A percentile compares a stretch with the other conserved stretches of the same genome.
Evolutionary conservation across 2,113 vertebrate species (phyloP).

Genomic region (Aphelocoma coerulescens): DNA sequence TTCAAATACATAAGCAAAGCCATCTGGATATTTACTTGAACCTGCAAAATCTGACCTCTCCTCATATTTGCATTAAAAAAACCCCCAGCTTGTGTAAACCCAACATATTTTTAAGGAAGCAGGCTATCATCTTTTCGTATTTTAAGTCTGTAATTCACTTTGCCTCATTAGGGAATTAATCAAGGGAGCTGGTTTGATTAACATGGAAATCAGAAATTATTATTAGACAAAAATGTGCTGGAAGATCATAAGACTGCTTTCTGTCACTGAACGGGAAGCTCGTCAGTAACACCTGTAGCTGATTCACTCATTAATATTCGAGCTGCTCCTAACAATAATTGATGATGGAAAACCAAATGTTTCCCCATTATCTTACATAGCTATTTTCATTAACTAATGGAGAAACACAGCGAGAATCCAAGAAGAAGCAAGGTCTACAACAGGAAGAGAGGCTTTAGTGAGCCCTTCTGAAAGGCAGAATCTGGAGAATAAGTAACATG

Average conservation of each 20-base stretch:
- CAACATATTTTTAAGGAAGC: not conserved
- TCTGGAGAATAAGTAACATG: not conserved
- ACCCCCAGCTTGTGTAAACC: not conserved
- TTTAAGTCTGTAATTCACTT: not conserved
- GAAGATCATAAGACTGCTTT: not conserved
- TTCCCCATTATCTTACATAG: not conserved
- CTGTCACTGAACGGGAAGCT: not conserved
- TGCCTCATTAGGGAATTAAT: slow-evolving; percentile 5
- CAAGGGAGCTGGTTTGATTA: slow-evolving; percentile 24
- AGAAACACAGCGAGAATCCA: not conserved
- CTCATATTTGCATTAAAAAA: not conserved
- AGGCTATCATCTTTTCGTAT: not conserved
- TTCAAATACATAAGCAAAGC: slow-evolving; percentile 30
- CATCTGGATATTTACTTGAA: slow-evolving; percentile 45
- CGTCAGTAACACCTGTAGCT: slow-evolving; percentile 1
- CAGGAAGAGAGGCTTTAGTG: not conserved
- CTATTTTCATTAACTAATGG: not conserved
- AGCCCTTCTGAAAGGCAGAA: not conserved
- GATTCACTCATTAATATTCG: not conserved
- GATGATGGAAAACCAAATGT: not conserved
- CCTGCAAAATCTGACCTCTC: not conserved
- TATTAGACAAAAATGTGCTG: slow-evolving; percentile 24
- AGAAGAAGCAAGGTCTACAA: not conserved
- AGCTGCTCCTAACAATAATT: not conserved
- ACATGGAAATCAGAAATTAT: slow-evolving; percentile 34